Base-by-base conservation (phyloP, 2,797 vertebrate genomes). In the Silurus lanzhouensis region DNA sequence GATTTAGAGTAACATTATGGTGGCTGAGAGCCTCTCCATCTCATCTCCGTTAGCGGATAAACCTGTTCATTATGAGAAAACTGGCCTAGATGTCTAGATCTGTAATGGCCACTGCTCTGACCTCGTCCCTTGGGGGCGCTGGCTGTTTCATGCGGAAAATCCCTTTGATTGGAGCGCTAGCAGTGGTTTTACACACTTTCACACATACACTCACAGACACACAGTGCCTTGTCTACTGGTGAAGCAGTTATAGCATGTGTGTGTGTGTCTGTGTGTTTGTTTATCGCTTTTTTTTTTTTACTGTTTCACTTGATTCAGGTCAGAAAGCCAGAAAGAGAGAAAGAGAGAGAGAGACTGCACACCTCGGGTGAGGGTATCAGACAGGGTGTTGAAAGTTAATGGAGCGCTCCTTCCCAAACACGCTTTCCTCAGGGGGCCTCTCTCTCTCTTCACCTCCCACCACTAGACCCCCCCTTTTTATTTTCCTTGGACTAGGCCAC, bases 81-180 rank as follows among this genome's bases (percentile, higher is more conserved):
- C 93, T 93, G 88, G 91, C 92, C 89, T 86, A 90, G 88, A 89
- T 92, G 87, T 88, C 81, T 90, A 88, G 87, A 89, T 81, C 75
- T 83, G 81, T 88, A 88, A 92, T 89, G 88, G 87, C 81, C 74
- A 70, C 80, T 10, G 52, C 74, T 90, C 85, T 93, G 92, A 94
- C 95, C 95, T 94, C 92, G 95, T 93, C 95, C 95, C 95, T 94
- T 88, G 83, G 87, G 91, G 91, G 94, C 92, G 91, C 90, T 91
- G 90, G 88, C 86, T 90, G 91, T 93, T 94, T 95, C 93, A 95
- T 95, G 94, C 91, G 94, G 93, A 96, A 96, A 96, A 96, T 93
- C 88, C 89, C 88, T 91, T 83, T 94, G 94, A 95, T 95, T 94
- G 94, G 90, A 95, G 90, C 87, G 90, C 91, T 94, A 92, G 91